Percentiles rank a stretch among this genome's conserved stretches.
Conservation (phyloP, 2,113 vertebrate species). For the Dromaius novaehollandiae region DNA sequence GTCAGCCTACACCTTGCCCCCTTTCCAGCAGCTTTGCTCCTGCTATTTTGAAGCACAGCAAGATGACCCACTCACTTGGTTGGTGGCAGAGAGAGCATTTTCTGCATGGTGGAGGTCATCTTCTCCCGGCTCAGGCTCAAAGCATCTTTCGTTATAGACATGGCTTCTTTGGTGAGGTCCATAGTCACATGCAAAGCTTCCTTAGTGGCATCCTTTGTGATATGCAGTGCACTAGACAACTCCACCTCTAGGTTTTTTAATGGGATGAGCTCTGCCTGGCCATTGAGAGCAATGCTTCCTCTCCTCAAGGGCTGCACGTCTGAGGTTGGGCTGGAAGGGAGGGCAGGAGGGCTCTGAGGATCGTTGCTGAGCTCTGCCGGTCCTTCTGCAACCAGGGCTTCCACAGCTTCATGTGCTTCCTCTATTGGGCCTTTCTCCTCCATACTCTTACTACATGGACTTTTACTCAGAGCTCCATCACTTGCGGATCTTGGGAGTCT, state of each 20-base stretch:
- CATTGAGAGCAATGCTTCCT: not conserved
- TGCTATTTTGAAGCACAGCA: not conserved
- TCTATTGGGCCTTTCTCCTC: slow-evolving; percentile 80
- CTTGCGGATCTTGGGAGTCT: slow-evolving; percentile 20
- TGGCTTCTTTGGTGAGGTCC: slow-evolving; percentile 94
- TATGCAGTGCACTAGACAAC: slow-evolving; percentile 86
- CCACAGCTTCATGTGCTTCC: slow-evolving; percentile 86
- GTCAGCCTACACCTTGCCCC: not conserved
- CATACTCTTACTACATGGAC: not conserved
- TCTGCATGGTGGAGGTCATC: slow-evolving; percentile 90
- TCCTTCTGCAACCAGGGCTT: slow-evolving; percentile 72
- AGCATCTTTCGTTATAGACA: slow-evolving; percentile 92
- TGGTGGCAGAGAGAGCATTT: slow-evolving; percentile 85
- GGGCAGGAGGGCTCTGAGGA: slow-evolving; percentile 17
- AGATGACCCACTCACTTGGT: slow-evolving; percentile 78
- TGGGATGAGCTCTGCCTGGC: slow-evolving; percentile 71
- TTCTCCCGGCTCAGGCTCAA: slow-evolving; percentile 88
- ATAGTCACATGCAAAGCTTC: slow-evolving; percentile 90
- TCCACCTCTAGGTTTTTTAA: slow-evolving; percentile 88
- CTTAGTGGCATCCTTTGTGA: slow-evolving; percentile 92
- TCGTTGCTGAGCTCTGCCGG: slow-evolving; percentile 7
- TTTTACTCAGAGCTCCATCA: slow-evolving; percentile 7
- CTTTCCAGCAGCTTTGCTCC: not conserved
- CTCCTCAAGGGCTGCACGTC: not conserved
- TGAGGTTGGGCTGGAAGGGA: slow-evolving; percentile 42